These are phyloP conservation scores for Atherinosoma microstoma DNA, from an alignment of 2,797 vertebrate species.

Conservation along the genomic window DNA sequence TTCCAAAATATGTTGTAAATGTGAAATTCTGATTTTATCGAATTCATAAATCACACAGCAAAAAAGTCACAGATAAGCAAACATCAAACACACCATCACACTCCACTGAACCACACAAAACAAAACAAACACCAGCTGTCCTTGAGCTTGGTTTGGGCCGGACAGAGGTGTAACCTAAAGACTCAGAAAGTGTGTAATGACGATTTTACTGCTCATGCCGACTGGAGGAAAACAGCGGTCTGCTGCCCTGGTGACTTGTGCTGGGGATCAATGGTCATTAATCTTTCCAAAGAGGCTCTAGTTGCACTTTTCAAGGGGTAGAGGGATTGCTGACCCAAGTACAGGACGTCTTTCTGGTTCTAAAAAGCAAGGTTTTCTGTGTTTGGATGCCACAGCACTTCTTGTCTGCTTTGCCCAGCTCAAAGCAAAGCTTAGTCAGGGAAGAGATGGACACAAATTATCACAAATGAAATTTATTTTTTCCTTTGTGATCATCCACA, in stretches of 20 bases:
- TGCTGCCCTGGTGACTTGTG: slow-evolving; percentile 74
- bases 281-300: slow-evolving; percentile 79
- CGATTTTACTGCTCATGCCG: slow-evolving; percentile 67
- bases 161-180: slow-evolving; percentile 55
- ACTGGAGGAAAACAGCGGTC: slow-evolving; percentile 61
- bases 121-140: slow-evolving; percentile 46
- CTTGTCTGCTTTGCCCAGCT: slow-evolving; percentile 43
- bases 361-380: slow-evolving; percentile 66
- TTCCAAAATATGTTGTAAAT: slow-evolving; percentile 14
- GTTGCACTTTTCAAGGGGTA: slow-evolving; percentile 79
- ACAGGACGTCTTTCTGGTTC: slow-evolving; percentile 69
- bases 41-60: slow-evolving; percentile 13
- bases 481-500: slow-evolving; percentile 1
- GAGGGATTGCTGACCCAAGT: slow-evolving; percentile 82
- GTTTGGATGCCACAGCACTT: slow-evolving; percentile 75
- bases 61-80: slow-evolving; percentile 39
- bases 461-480: slow-evolving; percentile 5
- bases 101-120: slow-evolving; percentile 53
- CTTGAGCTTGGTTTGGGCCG: slow-evolving; percentile 50
- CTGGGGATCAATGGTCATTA: slow-evolving; percentile 83
- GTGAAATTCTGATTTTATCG: slow-evolving; percentile 4
- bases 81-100: slow-evolving; percentile 33
- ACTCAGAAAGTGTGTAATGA: slow-evolving; percentile 71
- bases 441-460: slow-evolving; percentile 19
- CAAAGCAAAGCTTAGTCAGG: slow-evolving; percentile 20